A percentile compares a stretch with the other conserved stretches of the same genome.
Evolutionary conservation across 1,140 invertebrate species (phyloP).

Genomic region (Diorhabda elongata): DNA sequence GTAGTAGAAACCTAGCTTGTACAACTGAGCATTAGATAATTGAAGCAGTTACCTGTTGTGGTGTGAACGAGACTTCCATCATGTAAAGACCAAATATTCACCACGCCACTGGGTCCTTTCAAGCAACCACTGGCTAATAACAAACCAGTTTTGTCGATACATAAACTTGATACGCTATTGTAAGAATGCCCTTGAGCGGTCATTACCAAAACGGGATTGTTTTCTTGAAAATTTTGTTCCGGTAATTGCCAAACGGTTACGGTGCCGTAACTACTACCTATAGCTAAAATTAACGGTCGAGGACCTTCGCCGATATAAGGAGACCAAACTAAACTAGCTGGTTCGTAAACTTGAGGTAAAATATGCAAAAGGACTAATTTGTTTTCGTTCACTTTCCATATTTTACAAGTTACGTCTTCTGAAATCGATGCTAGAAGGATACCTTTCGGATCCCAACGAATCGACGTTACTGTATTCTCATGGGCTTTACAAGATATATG

Average conservation of each 20-base stretch:
- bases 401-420: slow-evolving; percentile 47
- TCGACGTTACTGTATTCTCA: slow-evolving; percentile 44
- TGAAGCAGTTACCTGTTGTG: slow-evolving; percentile 50
- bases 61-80: slow-evolving; percentile 59
- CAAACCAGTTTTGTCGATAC: slow-evolving; percentile 52
- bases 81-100: slow-evolving; percentile 63
- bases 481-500: slow-evolving; percentile 50
- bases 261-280: slow-evolving; percentile 52
- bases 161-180: slow-evolving; percentile 52
- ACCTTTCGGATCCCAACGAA: slow-evolving; percentile 55
- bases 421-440: slow-evolving; percentile 52
- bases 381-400: slow-evolving; percentile 50
- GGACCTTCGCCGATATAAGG: slow-evolving; percentile 46
- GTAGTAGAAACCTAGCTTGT: neutral
- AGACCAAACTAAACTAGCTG: slow-evolving; percentile 51
- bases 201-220: slow-evolving; percentile 42
- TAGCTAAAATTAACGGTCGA: slow-evolving; percentile 46
- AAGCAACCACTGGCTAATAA: slow-evolving; percentile 54
- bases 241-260: slow-evolving; percentile 54
- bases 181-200: slow-evolving; percentile 54
- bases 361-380: slow-evolving; percentile 45
- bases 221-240: slow-evolving; percentile 34
- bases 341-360: slow-evolving; percentile 47
- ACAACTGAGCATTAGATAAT: slow-evolving; percentile 16
- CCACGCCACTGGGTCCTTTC: slow-evolving; percentile 52